A percentile compares a stretch with the other conserved stretches of the same genome.
phyloP scores from a whole-genome alignment of 2,797 vertebrate genomes.

The Cossypha niveicapilla region DNA sequence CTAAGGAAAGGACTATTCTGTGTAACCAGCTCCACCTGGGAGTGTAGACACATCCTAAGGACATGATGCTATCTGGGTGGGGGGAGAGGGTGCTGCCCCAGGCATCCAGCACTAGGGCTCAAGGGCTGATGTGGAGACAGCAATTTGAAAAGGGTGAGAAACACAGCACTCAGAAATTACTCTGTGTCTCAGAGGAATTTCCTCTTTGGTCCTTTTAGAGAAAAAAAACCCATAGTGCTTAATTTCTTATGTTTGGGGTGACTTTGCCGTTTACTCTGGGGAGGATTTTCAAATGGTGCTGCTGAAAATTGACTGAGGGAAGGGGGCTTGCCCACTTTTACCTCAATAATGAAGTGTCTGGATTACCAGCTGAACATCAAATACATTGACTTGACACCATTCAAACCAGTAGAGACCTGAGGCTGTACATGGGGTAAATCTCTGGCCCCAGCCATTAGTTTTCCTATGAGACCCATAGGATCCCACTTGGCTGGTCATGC shows the following conservation, averaged over 20 bases:
- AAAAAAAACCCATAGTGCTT: neutral
- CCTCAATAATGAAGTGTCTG: neutral
- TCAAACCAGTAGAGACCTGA: neutral
- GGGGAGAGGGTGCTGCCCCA: neutral
- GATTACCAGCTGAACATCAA: neutral
- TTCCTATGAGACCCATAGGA: rapidly evolving
- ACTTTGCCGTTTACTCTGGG: neutral
- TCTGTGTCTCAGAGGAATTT: neutral
- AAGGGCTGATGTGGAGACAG: neutral
- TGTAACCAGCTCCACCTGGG: neutral
- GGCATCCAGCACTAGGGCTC: neutral
- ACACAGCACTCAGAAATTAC: neutral
- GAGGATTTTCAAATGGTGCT: neutral
- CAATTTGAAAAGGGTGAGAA: neutral
- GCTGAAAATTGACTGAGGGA: neutral
- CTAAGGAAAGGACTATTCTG: slow-evolving; percentile 34
- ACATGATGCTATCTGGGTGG: neutral
- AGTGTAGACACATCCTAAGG: slow-evolving; percentile 27
- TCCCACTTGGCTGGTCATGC: neutral
- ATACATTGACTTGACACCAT: neutral
- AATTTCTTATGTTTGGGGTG: neutral
- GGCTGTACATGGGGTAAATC: neutral
- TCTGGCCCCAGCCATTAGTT: neutral
- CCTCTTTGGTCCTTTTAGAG: neutral
- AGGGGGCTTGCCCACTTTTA: neutral